Conservation (phyloP, 2,888 invertebrate species). For the Petrophora chlorosata region DNA sequence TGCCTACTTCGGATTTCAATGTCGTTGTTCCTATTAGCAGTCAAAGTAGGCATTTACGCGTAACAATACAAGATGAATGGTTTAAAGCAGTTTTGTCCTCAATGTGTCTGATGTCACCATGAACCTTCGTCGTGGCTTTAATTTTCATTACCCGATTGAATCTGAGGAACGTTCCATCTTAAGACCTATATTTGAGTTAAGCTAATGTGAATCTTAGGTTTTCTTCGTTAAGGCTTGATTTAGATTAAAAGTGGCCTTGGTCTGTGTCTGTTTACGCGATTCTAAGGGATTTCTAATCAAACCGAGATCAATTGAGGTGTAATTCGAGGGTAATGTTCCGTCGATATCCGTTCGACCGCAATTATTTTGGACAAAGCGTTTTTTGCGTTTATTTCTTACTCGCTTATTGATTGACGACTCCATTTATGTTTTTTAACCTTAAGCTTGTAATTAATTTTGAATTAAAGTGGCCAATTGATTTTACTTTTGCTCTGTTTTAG, state of each 20-base stretch:
- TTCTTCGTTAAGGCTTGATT: background rate
- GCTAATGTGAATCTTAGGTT: background rate
- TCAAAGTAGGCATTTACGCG: constrained; percentile 22
- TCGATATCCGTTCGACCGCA: constrained; percentile 36
- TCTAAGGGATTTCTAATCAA: constrained; percentile 31
- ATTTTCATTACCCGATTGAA: constrained; percentile 36
- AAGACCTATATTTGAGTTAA: background rate
- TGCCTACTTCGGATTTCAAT: constrained; percentile 22
- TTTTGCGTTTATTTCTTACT: constrained; percentile 32
- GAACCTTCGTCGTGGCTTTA: constrained; percentile 27
- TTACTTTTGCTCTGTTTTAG: background rate
- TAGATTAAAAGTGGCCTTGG: background rate
- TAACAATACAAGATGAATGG: constrained; percentile 37
- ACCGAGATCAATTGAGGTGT: constrained; percentile 37
- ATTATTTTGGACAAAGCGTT: constrained; percentile 39
- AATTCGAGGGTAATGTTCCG: constrained; percentile 34
- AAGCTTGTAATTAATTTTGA: background rate
- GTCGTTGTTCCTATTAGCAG: constrained; percentile 24
- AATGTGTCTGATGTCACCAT: constrained; percentile 22
- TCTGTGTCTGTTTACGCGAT: background rate
- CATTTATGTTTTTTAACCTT: constrained; percentile 3
- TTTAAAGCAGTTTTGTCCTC: constrained; percentile 23
- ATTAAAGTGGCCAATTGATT: constrained; percentile 7
- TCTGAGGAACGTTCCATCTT: constrained; percentile 28
- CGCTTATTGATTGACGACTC: background rate